These are phyloP conservation scores for Panthera tigris DNA, from an alignment of 2,113 vertebrate species.

Conservation along the genomic window DNA sequence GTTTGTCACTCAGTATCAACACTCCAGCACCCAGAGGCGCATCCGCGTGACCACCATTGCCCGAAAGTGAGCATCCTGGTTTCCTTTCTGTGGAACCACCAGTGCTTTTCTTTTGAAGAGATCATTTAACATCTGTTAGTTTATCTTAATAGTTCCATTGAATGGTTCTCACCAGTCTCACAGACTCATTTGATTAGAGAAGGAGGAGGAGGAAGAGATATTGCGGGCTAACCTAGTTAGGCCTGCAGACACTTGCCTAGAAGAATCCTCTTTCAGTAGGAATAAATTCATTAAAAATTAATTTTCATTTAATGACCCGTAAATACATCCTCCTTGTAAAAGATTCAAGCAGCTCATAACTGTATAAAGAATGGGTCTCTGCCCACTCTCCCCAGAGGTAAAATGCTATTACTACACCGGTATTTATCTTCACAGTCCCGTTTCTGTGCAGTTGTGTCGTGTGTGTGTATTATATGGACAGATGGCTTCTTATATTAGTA, in stretches of 20 bases:
- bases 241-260: not conserved
- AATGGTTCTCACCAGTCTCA: not conserved
- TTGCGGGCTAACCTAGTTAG: not conserved
- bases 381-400: not conserved
- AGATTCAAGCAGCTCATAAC: not conserved
- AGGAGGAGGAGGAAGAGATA: not conserved
- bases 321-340: not conserved
- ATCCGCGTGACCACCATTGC: constrained; percentile 96
- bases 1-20: constrained; percentile 97
- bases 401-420: not conserved
- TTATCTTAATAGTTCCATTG: not conserved
- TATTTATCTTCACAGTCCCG: not conserved
- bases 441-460: not conserved
- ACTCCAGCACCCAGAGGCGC: constrained; percentile 93
- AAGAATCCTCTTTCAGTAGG: not conserved
- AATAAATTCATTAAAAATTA: constrained; percentile 21
- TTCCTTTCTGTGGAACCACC: not conserved
- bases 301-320: not conserved
- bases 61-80: constrained; percentile 90
- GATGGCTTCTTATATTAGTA: not conserved
- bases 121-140: not conserved
- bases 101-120: not conserved
- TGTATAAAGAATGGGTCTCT: not conserved
- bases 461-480: not conserved
- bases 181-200: not conserved